Evolutionary conservation across 2,888 invertebrate genomes (phyloP).

Genomic region (Mellilla xanthometata): DNA sequence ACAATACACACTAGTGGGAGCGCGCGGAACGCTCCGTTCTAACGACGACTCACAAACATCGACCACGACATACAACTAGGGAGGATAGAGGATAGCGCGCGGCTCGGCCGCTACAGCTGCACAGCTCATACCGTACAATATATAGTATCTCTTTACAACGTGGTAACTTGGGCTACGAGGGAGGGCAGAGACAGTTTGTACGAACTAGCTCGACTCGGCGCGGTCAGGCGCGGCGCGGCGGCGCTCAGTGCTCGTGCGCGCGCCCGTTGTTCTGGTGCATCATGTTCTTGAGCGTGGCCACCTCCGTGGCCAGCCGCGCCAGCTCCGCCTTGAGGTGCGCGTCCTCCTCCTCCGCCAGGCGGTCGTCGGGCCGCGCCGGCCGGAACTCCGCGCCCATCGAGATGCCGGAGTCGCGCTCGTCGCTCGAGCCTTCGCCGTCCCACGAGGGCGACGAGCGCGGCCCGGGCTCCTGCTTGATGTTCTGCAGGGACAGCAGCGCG

Average conservation of each 20-base stretch:
- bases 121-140: constrained; percentile 72
- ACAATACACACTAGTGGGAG: constrained; percentile 40
- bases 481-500: constrained; percentile 90
- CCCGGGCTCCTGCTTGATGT: constrained; percentile 93
- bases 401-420: constrained; percentile 95
- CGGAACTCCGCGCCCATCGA: constrained; percentile 89
- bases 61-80: constrained; percentile 70
- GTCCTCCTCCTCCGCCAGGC: constrained; percentile 83
- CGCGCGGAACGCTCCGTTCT: constrained; percentile 45
- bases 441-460: constrained; percentile 91
- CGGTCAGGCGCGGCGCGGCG: constrained; percentile 53
- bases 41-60: constrained; percentile 51
- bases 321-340: constrained; percentile 92
- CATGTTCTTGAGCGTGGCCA: constrained; percentile 93
- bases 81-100: constrained; percentile 72
- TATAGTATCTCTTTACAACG: constrained; percentile 66
- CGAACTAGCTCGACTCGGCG: constrained; percentile 50
- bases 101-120: constrained; percentile 77
- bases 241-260: constrained; percentile 73
- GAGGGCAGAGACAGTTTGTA: constrained; percentile 70
- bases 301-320: constrained; percentile 94
- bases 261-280: constrained; percentile 85
- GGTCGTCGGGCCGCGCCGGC: constrained; percentile 62
- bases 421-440: constrained; percentile 95
- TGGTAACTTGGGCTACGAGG: constrained; percentile 75